A percentile compares a stretch with the other conserved stretches of the same genome.
Evolutionary conservation across 1,140 invertebrate species (phyloP).

Genomic region (Leptinotarsa lineolata): DNA sequence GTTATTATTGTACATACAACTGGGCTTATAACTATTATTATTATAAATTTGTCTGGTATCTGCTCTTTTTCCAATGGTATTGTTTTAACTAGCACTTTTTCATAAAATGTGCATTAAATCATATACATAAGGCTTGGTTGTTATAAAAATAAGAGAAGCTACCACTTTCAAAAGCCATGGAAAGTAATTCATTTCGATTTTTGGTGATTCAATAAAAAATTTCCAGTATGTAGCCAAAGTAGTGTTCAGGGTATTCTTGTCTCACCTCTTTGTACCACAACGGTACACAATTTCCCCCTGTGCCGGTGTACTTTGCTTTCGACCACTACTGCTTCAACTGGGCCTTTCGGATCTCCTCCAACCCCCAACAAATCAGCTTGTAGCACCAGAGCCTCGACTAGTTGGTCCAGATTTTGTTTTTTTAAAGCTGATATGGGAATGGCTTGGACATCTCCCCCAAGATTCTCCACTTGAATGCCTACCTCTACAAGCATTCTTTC

Average conservation of each 20-base stretch:
- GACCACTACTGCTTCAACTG: conserved; percentile 87
- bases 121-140: no score
- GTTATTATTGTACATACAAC: no score
- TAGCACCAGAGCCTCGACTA: conserved; percentile 83
- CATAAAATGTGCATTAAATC: no score
- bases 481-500: conserved; percentile 74
- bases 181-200: no score
- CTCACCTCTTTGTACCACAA: conserved; percentile 79
- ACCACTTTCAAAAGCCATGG: no score
- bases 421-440: conserved; percentile 91
- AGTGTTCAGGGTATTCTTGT: background rate
- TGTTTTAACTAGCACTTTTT: no score
- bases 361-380: conserved; percentile 91
- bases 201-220: no score
- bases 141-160: no score
- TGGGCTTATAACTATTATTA: no score
- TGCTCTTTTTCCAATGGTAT: no score
- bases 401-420: conserved; percentile 74
- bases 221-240: no score
- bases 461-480: conserved; percentile 83
- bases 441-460: conserved; percentile 91
- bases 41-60: no score
- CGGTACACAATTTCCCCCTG: conserved; percentile 84
- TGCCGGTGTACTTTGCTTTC: conserved; percentile 79
- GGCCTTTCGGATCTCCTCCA: conserved; percentile 77